Percentiles rank a stretch among this genome's conserved stretches.
Evolutionary conservation across 1,140 invertebrate species (phyloP).

Genomic region (Bombus pascuorum): DNA sequence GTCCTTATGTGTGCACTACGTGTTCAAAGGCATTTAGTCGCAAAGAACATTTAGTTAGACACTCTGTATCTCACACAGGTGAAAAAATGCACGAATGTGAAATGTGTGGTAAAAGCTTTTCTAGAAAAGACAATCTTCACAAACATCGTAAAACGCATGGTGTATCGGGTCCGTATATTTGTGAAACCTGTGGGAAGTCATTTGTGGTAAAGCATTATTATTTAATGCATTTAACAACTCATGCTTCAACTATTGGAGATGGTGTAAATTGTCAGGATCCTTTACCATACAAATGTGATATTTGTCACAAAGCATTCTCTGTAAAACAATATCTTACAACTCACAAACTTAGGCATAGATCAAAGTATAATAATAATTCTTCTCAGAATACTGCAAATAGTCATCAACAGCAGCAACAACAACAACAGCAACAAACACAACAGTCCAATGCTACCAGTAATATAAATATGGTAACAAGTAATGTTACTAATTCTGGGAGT

Average conservation of each 20-base stretch:
- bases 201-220: conserved; percentile 89
- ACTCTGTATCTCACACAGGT: conserved; percentile 89
- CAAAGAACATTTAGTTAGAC: conserved; percentile 88
- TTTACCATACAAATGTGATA: conserved; percentile 83
- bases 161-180: conserved; percentile 86
- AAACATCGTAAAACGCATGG: conserved; percentile 88
- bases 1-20: conserved; percentile 87
- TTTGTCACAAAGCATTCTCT: conserved; percentile 83
- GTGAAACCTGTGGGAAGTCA: conserved; percentile 88
- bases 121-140: conserved; percentile 89
- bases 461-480: conserved; percentile 54
- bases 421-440: conserved; percentile 59
- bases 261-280: conserved; percentile 74
- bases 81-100: conserved; percentile 90
- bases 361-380: conserved; percentile 71
- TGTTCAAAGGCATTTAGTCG: conserved; percentile 89
- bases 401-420: conserved; percentile 68
- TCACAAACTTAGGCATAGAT: conserved; percentile 81
- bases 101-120: conserved; percentile 90
- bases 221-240: conserved; percentile 84
- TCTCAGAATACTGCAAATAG: conserved; percentile 52
- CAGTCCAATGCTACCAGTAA: conserved; percentile 48
- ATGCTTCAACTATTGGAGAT: conserved; percentile 74
- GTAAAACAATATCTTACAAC: conserved; percentile 82
- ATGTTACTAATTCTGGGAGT: conserved; percentile 49